Conservation (phyloP, 2,888 invertebrate genomes). For the Sabatieria punctata region DNA sequence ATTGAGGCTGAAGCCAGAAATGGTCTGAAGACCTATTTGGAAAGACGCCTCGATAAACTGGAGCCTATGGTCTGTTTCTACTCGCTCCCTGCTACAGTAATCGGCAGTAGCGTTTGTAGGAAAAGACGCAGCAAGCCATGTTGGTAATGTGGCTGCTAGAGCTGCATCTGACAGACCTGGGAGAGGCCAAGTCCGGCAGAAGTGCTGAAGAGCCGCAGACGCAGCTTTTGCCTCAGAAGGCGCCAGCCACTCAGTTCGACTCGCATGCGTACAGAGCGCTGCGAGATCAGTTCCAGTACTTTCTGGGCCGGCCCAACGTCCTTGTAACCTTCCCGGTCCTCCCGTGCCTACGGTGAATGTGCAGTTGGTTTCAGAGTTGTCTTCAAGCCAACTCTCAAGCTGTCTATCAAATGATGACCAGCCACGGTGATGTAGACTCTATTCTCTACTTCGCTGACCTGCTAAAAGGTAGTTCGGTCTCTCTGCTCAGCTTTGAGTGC, state of each 20-base stretch:
- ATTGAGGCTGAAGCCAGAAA: constrained; percentile 59
- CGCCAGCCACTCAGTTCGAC: neutral
- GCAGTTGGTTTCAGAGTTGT: constrained; percentile 43
- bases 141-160: constrained; percentile 87
- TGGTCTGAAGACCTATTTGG: constrained; percentile 70
- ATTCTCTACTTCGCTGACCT: constrained; percentile 66
- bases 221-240: neutral
- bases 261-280: constrained; percentile 41
- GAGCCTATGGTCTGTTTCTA: constrained; percentile 40
- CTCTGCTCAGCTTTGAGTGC: too few species aligned
- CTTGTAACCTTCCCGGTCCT: constrained; percentile 32
- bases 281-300: constrained; percentile 58
- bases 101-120: too few species aligned
- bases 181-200: constrained; percentile 41
- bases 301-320: constrained; percentile 53
- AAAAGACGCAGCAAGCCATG: constrained; percentile 75
- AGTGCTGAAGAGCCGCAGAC: constrained; percentile 14
- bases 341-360: neutral
- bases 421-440: constrained; percentile 83
- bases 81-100: too few species aligned
- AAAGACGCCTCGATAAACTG: constrained; percentile 55
- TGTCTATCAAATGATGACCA: constrained; percentile 73
- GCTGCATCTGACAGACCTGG: constrained; percentile 69
- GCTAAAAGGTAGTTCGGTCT: constrained; percentile 54
- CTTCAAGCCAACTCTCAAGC: constrained; percentile 61